Evolutionary conservation across 2,888 invertebrate genomes (phyloP).

Genomic region (Ophioninae sp.): DNA sequence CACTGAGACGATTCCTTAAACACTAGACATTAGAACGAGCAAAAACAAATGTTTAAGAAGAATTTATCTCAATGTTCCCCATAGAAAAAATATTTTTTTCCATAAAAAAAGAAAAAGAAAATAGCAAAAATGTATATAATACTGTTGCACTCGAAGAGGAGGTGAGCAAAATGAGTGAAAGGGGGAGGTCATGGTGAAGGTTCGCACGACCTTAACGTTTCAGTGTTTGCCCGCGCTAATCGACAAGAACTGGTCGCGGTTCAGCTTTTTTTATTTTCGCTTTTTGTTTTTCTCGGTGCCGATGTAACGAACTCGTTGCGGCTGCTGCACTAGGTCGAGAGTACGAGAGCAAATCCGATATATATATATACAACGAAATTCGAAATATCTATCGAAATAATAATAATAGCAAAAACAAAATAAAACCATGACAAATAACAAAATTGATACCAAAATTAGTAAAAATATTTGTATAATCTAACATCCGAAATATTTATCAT

Average conservation of each 20-base stretch:
- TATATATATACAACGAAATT: not conserved
- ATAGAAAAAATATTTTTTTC: too few relatives aligned
- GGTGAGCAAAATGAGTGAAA: slow-evolving; percentile 38
- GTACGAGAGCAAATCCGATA: slow-evolving; percentile 19
- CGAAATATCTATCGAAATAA: too few relatives aligned
- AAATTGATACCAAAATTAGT: too few relatives aligned
- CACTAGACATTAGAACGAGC: too few relatives aligned
- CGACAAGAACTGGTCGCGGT: slow-evolving; percentile 75
- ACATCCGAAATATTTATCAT: too few relatives aligned
- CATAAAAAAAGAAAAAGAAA: not conserved
- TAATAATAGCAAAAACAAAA: too few relatives aligned
- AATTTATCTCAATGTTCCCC: too few relatives aligned
- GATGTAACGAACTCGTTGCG: slow-evolving; percentile 69
- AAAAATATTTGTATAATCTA: too few relatives aligned
- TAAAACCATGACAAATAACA: too few relatives aligned
- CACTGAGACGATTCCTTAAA: too few relatives aligned
- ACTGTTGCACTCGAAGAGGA: slow-evolving; percentile 39
- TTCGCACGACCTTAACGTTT: slow-evolving; percentile 75
- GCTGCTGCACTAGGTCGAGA: slow-evolving; percentile 67
- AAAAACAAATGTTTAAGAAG: too few relatives aligned
- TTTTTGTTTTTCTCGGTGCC: slow-evolving; percentile 50
- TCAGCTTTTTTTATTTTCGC: slow-evolving; percentile 74
- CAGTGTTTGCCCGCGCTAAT: slow-evolving; percentile 74
- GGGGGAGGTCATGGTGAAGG: slow-evolving; percentile 62
- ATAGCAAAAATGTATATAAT: slow-evolving; percentile 48